Conservation (phyloP, 2,888 invertebrate species). For the Falcaria lacertinaria region DNA sequence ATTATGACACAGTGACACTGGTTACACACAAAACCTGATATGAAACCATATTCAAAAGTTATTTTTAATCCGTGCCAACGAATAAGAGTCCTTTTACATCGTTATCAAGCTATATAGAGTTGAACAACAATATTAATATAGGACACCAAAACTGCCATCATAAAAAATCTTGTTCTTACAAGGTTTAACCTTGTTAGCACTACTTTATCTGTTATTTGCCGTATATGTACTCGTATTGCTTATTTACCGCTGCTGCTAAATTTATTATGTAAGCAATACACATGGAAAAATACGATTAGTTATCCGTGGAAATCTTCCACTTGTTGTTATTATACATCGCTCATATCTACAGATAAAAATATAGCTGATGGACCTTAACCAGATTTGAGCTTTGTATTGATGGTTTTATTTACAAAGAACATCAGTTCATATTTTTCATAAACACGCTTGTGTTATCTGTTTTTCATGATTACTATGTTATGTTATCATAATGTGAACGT, state of each 20-base stretch:
- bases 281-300: constrained; percentile 20
- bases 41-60: too few species aligned
- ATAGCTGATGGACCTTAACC: constrained; percentile 24
- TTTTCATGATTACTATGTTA: too few species aligned
- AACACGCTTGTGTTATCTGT: neutral
- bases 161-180: too few species aligned
- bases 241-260: constrained; percentile 27
- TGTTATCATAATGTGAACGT: too few species aligned
- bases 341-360: constrained; percentile 18
- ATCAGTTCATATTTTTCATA: neutral
- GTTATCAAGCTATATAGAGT: too few species aligned
- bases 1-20: too few species aligned
- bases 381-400: constrained; percentile 27
- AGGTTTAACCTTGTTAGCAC: constrained; percentile 1
- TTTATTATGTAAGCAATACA: constrained; percentile 21
- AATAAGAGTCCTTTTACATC: too few species aligned
- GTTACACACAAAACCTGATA: too few species aligned
- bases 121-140: too few species aligned
- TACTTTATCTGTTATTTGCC: constrained; percentile 14
- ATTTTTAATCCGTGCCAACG: too few species aligned
- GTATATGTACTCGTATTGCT: constrained; percentile 16
- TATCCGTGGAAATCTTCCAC: constrained; percentile 34
- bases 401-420: constrained; percentile 17
- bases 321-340: constrained; percentile 22
- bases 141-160: too few species aligned